phyloP scores from a whole-genome alignment of 37 sponge, comb jelly and placozoan genomes.

The Spongia lamella region DNA sequence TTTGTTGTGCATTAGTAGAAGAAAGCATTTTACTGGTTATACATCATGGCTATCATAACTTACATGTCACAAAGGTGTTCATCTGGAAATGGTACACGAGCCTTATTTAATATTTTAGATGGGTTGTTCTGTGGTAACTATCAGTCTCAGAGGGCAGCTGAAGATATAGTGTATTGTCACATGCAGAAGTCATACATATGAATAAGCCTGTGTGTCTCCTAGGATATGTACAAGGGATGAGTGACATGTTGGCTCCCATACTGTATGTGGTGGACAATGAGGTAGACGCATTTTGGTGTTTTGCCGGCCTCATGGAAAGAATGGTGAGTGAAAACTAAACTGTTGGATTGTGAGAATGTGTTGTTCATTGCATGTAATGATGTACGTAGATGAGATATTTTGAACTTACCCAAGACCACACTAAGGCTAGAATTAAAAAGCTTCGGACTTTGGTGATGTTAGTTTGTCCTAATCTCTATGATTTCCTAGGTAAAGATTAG shows the following conservation, averaged over 20 bases:
- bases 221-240: constrained; percentile 99
- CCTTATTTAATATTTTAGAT: too few species aligned
- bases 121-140: too few species aligned
- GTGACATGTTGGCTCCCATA: constrained; percentile 94
- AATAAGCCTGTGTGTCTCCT: too few species aligned
- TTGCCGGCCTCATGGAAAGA: constrained; percentile 89
- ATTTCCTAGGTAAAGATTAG: constrained; percentile 68
- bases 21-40: too few species aligned
- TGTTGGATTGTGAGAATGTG: background rate
- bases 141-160: too few species aligned
- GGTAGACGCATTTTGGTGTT: constrained; percentile 94
- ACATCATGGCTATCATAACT: too few species aligned
- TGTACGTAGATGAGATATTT: constrained; percentile 68
- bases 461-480: constrained; percentile 62
- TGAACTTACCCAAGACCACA: constrained; percentile 73
- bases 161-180: too few species aligned
- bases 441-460: constrained; percentile 68
- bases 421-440: constrained; percentile 63
- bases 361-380: too few species aligned
- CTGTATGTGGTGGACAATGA: constrained; percentile 90
- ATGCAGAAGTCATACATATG: too few species aligned
- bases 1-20: too few species aligned
- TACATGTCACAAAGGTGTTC: too few species aligned
- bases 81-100: too few species aligned
- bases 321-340: constrained; percentile 61